phyloP scores from a whole-genome alignment of 2,113 vertebrate genomes.

The Melospiza georgiana region DNA sequence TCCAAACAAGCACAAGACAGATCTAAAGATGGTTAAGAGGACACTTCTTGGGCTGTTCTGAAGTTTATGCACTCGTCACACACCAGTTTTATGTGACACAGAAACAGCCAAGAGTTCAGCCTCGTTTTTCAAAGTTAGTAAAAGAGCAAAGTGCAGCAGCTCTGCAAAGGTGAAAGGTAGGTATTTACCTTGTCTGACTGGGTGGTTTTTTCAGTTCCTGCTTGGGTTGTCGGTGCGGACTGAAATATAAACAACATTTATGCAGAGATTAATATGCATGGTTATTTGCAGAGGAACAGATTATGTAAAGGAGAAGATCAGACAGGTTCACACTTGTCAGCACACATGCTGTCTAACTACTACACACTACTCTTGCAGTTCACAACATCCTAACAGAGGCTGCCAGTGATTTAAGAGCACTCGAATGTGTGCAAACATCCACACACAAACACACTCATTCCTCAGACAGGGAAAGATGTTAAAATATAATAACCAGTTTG shows the following conservation, averaged over 20 bases:
- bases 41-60: neutral
- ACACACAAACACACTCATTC: too few relatives aligned
- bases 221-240: neutral
- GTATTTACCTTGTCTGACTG: constrained; percentile 55
- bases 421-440: neutral
- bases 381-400: neutral
- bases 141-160: neutral
- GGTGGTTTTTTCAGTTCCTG: constrained; percentile 48
- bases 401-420: neutral
- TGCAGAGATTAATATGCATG: neutral
- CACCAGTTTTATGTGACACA: neutral
- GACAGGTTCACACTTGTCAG: neutral
- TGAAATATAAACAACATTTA: neutral
- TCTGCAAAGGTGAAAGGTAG: neutral
- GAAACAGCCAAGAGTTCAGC: neutral
- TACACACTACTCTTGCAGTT: neutral
- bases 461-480: neutral
- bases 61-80: neutral
- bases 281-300: neutral
- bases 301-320: neutral
- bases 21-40: neutral
- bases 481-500: neutral
- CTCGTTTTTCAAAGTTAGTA: neutral
- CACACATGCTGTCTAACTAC: neutral
- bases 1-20: neutral